Conservation (phyloP, 2,113 vertebrate species). For the Phalacrocorax carbo region DNA sequence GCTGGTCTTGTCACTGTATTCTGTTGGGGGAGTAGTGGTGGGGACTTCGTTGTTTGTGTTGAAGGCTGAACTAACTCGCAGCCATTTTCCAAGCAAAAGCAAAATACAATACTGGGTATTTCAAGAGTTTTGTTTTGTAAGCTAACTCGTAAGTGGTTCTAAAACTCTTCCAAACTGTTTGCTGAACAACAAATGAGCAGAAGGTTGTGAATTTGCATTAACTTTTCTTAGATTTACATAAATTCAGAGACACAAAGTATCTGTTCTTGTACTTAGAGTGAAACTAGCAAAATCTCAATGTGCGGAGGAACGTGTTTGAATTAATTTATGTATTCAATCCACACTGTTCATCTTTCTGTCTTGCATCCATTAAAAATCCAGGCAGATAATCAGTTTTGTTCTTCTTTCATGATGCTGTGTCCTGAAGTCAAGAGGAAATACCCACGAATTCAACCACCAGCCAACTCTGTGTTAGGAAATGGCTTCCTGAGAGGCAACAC, state of each 20-base stretch:
- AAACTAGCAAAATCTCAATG: neutral
- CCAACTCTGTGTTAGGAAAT: neutral
- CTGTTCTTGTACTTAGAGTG: neutral
- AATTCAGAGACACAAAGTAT: neutral
- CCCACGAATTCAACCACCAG: neutral
- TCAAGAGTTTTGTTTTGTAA: neutral
- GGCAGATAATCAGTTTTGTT: neutral
- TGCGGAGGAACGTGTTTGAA: neutral
- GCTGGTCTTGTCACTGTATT: neutral
- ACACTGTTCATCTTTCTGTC: neutral
- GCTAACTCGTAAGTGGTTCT: neutral
- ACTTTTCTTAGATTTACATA: slow-evolving; percentile 21
- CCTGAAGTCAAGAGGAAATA: neutral
- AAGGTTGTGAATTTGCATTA: slow-evolving; percentile 23
- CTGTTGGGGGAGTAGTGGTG: neutral
- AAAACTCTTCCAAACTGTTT: neutral
- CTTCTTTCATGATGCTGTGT: neutral
- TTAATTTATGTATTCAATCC: neutral
- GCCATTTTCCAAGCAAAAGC: neutral
- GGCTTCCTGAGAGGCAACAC: neutral
- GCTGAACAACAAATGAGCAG: neutral
- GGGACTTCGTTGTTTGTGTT: neutral
- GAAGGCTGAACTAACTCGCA: neutral
- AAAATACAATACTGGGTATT: neutral
- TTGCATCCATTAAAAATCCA: neutral